These are phyloP conservation scores for Eupithecia vulgata DNA, from an alignment of 2,888 invertebrate species.

Conservation along the genomic window DNA sequence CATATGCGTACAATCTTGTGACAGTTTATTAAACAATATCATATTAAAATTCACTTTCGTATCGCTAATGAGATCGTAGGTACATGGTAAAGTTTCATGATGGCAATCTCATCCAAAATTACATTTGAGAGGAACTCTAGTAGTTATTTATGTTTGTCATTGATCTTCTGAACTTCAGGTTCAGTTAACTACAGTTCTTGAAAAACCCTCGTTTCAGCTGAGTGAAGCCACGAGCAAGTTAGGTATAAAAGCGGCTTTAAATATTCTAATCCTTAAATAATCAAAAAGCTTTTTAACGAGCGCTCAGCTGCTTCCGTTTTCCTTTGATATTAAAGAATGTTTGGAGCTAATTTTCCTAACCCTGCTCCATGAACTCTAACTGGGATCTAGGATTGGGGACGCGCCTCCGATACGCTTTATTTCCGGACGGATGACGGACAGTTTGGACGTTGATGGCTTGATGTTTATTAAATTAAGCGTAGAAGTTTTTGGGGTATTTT, in stretches of 20 bases:
- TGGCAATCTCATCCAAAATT: background rate
- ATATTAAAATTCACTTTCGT: background rate
- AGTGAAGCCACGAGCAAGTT: background rate
- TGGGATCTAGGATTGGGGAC: conserved; percentile 59
- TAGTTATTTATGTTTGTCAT: background rate
- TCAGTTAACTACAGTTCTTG: background rate
- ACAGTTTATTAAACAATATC: no score
- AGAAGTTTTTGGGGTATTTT: background rate
- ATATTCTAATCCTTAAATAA: conserved; percentile 2
- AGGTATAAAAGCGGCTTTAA: background rate
- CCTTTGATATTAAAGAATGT: conserved; percentile 37
- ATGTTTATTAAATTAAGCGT: conserved; percentile 26
- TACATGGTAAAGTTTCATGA: background rate
- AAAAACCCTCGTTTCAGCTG: background rate
- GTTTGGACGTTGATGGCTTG: conserved; percentile 19
- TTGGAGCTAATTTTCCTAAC: conserved; percentile 58
- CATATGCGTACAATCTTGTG: no score
- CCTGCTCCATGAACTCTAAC: conserved; percentile 74
- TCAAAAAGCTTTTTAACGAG: conserved; percentile 11
- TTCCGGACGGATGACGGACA: conserved; percentile 47
- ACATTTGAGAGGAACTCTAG: background rate
- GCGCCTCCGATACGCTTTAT: conserved; percentile 44
- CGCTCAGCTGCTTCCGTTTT: conserved; percentile 11
- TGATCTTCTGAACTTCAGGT: background rate
- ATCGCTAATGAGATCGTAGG: background rate